Evolutionary conservation across 2,113 vertebrate genomes (phyloP).

Genomic region (Labeo rohita): DNA sequence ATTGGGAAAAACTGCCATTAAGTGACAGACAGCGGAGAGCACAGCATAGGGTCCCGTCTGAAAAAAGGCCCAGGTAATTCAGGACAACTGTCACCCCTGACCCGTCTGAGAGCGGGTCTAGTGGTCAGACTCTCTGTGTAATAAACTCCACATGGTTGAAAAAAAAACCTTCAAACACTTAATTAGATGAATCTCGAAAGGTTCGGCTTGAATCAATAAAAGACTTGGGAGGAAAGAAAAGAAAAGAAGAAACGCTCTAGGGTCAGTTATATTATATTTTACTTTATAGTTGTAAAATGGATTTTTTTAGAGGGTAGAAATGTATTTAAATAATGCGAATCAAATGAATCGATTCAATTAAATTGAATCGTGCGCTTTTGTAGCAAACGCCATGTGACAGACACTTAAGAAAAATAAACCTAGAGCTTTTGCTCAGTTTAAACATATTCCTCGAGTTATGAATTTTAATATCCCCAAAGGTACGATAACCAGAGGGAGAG

Average conservation of each 20-base stretch:
- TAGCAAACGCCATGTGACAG: constrained; percentile 71
- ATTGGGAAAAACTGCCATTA: constrained; percentile 90
- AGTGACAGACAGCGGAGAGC: constrained; percentile 86
- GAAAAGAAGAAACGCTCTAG: constrained; percentile 59
- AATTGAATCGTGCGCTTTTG: neutral
- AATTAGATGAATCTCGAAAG: constrained; percentile 74
- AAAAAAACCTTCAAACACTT: constrained; percentile 70
- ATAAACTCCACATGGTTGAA: constrained; percentile 86
- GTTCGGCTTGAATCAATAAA: constrained; percentile 75
- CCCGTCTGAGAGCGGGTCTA: constrained; percentile 83
- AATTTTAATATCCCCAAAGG: constrained; percentile 70
- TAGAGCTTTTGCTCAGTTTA: constrained; percentile 75
- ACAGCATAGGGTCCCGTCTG: constrained; percentile 84
- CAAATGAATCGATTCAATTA: constrained; percentile 1
- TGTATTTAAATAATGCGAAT: neutral
- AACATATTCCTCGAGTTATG: constrained; percentile 70
- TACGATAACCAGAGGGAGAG: constrained; percentile 67
- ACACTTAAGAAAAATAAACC: constrained; percentile 70
- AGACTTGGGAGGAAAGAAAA: constrained; percentile 54
- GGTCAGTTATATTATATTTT: constrained; percentile 62
- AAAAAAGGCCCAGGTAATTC: constrained; percentile 86
- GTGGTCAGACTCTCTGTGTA: constrained; percentile 84
- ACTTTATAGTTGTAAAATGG: constrained; percentile 56
- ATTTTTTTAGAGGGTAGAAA: constrained; percentile 21
- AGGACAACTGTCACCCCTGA: constrained; percentile 98